Base-by-base conservation (phyloP, 2,888 invertebrate species). In the Cerastis leucographa region DNA sequence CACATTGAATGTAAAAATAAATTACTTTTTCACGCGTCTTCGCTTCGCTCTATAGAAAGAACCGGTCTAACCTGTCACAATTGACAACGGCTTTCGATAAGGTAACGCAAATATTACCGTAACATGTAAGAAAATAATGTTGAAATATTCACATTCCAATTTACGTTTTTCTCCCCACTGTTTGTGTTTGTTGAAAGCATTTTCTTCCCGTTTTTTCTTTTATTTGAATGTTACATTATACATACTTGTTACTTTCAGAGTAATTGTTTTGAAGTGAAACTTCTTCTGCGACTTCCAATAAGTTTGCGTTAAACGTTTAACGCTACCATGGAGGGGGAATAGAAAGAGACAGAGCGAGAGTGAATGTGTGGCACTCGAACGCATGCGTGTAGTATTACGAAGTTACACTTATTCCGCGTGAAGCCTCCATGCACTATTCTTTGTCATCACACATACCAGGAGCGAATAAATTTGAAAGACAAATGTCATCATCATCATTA, bases 101-200 rank as follows among this genome's bases (percentile, higher is more conserved):
- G 49, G 82, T 81, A 81, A 84, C 54, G 49, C 68, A 74, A 76
- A 81, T 72, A 83, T 56, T 56, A 64, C 12, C 8, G 56, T 64
- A 72, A 68, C 29, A 54, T 70, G 35, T 42, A 35, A 35, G 54
- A 67, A 80, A 83, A 80, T 74, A 81, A 80, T 85, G 80, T 81
- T 56, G 73, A 65, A 83, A 80, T 76, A 79, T 81, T 83, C 81
- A 66, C 85, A 76, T 84, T 80, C 76, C 86, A 85, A 84, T 86
- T 86, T 86, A 77, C 71, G 76, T 74, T 74, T 61, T 67, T 54
- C 61, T 66, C 70, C 44, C 40, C 8, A 44, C 29, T 69, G 75
- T 81, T 76, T 83, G 81, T 83, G 35, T 80, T 84, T 85, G 78
- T 75, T 74, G 56, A 44, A n/a, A 67, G 62, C 44, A 29, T 83